These are phyloP conservation scores for Podarcis cretensis DNA, from an alignment of 2,113 vertebrate genomes.

Conservation along the genomic window DNA sequence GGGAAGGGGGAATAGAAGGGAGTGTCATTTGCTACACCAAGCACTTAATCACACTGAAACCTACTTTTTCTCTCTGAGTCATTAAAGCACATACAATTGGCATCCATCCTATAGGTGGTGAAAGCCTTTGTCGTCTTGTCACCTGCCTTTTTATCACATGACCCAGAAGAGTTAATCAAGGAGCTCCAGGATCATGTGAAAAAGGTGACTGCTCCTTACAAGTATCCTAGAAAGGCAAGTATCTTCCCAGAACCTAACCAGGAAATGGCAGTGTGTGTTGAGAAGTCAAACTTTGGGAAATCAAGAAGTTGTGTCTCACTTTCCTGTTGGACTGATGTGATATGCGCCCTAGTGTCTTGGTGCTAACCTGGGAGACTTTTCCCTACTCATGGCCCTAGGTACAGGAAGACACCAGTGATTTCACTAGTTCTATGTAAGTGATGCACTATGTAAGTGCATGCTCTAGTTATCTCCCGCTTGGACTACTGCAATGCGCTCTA, in stretches of 20 bases:
- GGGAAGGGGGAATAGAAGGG: too few relatives aligned
- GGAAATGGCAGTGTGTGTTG: too few relatives aligned
- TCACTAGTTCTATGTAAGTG: too few relatives aligned
- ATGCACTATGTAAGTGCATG: too few relatives aligned
- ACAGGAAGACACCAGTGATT: neutral
- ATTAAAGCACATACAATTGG: neutral
- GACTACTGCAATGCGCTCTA: too few relatives aligned
- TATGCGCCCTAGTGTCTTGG: neutral
- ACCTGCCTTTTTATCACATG: conserved; percentile 59
- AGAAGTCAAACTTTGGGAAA: neutral
- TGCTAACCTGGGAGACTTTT: neutral
- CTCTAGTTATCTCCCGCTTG: too few relatives aligned
- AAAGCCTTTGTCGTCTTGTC: conserved; percentile 83
- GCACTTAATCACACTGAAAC: neutral
- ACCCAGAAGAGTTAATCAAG: conserved; percentile 66
- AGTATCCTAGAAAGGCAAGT: conserved; percentile 84
- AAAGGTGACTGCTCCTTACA: conserved; percentile 82
- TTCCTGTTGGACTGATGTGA: neutral
- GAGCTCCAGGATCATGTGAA: conserved; percentile 83
- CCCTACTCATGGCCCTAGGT: neutral
- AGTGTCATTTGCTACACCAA: neutral
- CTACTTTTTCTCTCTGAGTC: neutral
- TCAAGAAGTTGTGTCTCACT: neutral
- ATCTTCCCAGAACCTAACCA: neutral
- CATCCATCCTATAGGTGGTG: conserved; percentile 73